A percentile compares a stretch with the other conserved stretches of the same genome.
phyloP scores from a whole-genome alignment of 1,140 invertebrate species.

The Brachionus rotundiformis region DNA sequence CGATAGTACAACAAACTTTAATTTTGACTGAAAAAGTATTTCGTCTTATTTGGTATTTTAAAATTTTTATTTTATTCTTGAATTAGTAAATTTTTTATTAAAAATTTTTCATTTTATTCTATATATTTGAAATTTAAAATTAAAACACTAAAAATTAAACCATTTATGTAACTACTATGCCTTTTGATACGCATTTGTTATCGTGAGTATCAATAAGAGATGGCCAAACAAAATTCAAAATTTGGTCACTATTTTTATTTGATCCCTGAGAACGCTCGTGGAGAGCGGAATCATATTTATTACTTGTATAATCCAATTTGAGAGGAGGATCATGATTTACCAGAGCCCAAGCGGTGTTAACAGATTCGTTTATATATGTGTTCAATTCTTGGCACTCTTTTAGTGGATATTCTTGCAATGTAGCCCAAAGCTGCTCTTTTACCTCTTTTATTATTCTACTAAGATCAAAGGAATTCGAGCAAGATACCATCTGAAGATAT shows the following conservation, averaged over 20 bases:
- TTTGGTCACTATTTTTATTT: conserved; percentile 44
- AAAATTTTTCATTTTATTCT: not conserved
- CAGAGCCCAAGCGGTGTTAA: conserved; percentile 23
- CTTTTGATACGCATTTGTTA: conserved; percentile 47
- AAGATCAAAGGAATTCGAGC: not conserved
- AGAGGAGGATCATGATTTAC: conserved; percentile 9
- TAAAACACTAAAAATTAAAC: not conserved
- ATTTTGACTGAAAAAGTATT: no score
- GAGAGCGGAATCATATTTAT: conserved; percentile 12
- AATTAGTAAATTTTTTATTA: no score
- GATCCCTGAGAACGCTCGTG: conserved; percentile 15
- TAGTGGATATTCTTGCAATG: conserved; percentile 43
- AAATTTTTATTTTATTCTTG: no score
- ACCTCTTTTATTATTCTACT: conserved; percentile 27
- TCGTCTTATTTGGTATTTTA: no score
- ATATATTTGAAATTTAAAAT: not conserved
- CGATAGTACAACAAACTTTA: no score
- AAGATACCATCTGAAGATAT: not conserved
- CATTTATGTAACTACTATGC: conserved; percentile 41
- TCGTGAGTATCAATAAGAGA: conserved; percentile 45
- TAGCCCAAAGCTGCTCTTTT: conserved; percentile 43
- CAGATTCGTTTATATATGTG: conserved; percentile 44
- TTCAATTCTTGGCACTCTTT: conserved; percentile 39
- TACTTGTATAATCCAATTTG: conserved; percentile 33
- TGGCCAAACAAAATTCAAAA: conserved; percentile 51